Evolutionary conservation across 1,140 invertebrate genomes (phyloP).

Genomic region (Cherax quadricarinatus): DNA sequence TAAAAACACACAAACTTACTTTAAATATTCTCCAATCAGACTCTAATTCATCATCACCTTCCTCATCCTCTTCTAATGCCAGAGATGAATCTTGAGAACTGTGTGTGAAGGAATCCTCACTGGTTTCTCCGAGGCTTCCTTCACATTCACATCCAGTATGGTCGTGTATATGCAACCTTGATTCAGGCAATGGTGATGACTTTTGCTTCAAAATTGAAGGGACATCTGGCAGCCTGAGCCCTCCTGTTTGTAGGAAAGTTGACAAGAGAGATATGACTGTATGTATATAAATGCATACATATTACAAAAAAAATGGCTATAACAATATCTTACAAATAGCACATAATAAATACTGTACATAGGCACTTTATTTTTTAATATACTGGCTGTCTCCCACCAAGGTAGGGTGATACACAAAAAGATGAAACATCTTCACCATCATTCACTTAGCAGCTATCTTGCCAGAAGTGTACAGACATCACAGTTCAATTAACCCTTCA

Average conservation of each 20-base stretch:
- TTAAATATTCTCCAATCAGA: constrained; percentile 65
- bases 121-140: constrained; percentile 36
- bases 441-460: too few species aligned
- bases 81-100: constrained; percentile 46
- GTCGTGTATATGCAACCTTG: constrained; percentile 28
- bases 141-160: constrained; percentile 35
- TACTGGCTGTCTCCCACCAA: too few species aligned
- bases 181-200: constrained; percentile 28
- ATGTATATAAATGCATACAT: neutral
- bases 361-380: too few species aligned
- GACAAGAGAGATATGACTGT: neutral
- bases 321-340: too few species aligned
- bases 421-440: too few species aligned
- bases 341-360: too few species aligned
- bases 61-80: constrained; percentile 58
- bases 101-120: constrained; percentile 51
- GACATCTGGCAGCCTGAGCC: constrained; percentile 58
- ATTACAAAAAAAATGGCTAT: too few species aligned
- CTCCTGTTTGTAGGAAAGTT: constrained; percentile 28
- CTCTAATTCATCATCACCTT: constrained; percentile 60
- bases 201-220: constrained; percentile 71
- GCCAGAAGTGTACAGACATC: too few species aligned
- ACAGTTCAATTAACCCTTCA: too few species aligned
- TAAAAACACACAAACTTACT: neutral
- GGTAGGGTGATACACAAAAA: too few species aligned